phyloP scores from a whole-genome alignment of 1,140 invertebrate species.

The Brachionus koreanus region DNA sequence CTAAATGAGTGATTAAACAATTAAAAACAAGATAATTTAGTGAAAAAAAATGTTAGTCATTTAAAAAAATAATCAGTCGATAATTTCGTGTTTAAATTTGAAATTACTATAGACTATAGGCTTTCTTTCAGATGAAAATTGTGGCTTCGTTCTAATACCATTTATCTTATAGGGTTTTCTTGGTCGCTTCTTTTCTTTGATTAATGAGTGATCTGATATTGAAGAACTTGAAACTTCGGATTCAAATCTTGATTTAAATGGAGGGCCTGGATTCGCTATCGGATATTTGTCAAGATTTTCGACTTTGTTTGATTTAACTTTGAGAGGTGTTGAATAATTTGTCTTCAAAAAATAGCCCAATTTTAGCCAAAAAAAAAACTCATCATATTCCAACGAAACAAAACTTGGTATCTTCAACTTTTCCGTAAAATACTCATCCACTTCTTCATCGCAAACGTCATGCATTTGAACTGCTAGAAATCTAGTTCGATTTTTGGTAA shows the following conservation, averaged over 20 bases:
- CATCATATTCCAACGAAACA: conserved; percentile 28
- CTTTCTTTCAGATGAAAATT: neutral
- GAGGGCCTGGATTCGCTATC: neutral
- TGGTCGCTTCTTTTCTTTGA: neutral
- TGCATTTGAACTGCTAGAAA: conserved; percentile 32
- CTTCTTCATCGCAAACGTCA: conserved; percentile 31
- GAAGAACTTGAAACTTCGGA: neutral
- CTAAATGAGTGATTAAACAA: neutral
- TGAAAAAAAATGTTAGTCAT: neutral
- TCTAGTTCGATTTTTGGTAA: neutral
- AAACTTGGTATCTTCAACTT: conserved; percentile 40
- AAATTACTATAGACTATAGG: neutral
- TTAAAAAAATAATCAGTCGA: neutral
- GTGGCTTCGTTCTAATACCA: neutral
- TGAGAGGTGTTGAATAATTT: neutral
- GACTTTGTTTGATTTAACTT: neutral
- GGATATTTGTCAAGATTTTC: neutral
- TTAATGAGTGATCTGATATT: neutral
- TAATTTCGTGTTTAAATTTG: neutral
- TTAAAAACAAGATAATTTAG: neutral
- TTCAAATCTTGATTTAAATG: neutral
- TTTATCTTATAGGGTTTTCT: neutral
- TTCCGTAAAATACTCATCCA: conserved; percentile 21
- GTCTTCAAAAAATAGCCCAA: conserved; percentile 34
- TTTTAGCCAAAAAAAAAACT: conserved; percentile 28